Percentiles rank a stretch among this genome's conserved stretches.
Evolutionary conservation across 2,888 invertebrate species (phyloP).

Genomic region (Dryomyza anilis): DNA sequence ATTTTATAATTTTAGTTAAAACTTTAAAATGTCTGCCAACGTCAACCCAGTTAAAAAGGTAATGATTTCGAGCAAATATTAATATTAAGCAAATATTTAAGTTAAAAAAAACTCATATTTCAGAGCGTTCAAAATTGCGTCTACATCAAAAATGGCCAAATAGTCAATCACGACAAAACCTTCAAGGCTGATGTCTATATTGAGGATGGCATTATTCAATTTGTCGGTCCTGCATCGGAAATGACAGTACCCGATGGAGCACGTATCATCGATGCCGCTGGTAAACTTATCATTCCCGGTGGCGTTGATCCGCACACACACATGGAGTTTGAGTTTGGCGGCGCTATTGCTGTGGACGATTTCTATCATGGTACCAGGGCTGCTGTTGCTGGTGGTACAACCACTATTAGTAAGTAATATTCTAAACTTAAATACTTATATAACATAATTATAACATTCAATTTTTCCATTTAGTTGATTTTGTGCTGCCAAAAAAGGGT

Average conservation of each 20-base stretch:
- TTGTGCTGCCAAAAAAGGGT: conserved; percentile 81
- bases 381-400: conserved; percentile 97
- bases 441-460: background rate
- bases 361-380: conserved; percentile 97
- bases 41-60: conserved; percentile 90
- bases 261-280: conserved; percentile 88
- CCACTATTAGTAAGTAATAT: conserved; percentile 82
- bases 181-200: conserved; percentile 92
- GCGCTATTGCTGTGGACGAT: conserved; percentile 86
- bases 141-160: conserved; percentile 92
- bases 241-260: conserved; percentile 81
- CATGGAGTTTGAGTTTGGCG: conserved; percentile 91
- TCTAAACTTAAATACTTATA: background rate
- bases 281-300: conserved; percentile 90
- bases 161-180: conserved; percentile 93
- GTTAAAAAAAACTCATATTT: conserved; percentile 54
- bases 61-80: conserved; percentile 67
- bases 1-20: conserved; percentile 37
- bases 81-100: background rate
- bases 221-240: conserved; percentile 57
- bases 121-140: conserved; percentile 92
- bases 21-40: conserved; percentile 52
- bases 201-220: conserved; percentile 96
- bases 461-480: no score
- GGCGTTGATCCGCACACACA: conserved; percentile 98